Evolutionary conservation across 2,113 vertebrate genomes (phyloP).

Genomic region (Phoenicopterus ruber): DNA sequence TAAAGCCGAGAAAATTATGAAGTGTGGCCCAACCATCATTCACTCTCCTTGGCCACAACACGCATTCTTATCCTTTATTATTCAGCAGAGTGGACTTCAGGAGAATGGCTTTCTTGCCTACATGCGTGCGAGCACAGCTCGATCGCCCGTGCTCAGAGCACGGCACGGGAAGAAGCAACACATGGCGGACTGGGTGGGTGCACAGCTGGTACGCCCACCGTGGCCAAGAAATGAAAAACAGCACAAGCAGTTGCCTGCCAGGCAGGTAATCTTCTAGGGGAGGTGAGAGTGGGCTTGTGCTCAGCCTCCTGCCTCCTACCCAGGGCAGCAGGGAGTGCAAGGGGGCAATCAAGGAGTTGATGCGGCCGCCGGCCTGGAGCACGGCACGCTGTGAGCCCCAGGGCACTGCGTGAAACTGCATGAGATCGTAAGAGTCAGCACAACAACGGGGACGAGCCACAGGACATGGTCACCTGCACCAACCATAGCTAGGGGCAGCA

Average conservation of each 20-base stretch:
- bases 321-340: neutral
- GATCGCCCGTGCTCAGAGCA: accelerated
- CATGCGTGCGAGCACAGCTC: neutral
- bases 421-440: neutral
- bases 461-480: too few species aligned
- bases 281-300: neutral
- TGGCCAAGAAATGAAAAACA: neutral
- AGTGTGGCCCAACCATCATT: neutral
- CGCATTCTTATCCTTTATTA: neutral
- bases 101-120: neutral
- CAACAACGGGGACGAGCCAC: neutral
- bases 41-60: neutral
- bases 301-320: neutral
- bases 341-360: accelerated
- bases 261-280: neutral
- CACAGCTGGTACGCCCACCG: accelerated
- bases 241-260: neutral
- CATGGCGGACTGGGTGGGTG: neutral
- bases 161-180: accelerated
- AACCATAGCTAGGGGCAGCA: too few species aligned
- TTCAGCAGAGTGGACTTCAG: neutral
- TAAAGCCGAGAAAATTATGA: neutral
- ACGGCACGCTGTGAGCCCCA: neutral
- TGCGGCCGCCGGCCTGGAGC: neutral
- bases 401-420: accelerated